Evolutionary conservation across 2,888 invertebrate genomes (phyloP), one percentile per base, ranked within the genome.

Genomic region (Agonopterix subpropinquella): DNA sequence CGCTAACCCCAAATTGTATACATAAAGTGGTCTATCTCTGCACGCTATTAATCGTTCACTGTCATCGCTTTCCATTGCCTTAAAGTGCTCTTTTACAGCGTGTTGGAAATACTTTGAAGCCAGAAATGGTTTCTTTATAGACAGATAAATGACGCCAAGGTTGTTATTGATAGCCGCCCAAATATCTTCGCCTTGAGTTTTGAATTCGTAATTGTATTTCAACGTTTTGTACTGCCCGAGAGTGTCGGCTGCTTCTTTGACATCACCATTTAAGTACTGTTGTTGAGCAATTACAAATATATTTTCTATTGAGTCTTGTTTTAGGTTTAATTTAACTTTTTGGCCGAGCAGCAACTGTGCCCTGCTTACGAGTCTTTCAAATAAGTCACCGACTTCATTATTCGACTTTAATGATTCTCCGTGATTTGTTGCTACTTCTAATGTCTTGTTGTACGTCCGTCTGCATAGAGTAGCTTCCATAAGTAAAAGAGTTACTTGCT

Each of bases 1-100:
- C 11, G 95, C 92, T 48, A 98, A 90, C 0, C 96, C 97, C 58
- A 96, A 86, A 82, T 96, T 97, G 73, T 94, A 96, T 71, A 95
- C 91, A 69, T 92, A 92, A 18, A 95, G 73, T 0, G 93, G 92
- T 59, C 89, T 69, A 46, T 89, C 89, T 58, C 77, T 77, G 56
- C 87, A 83, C 7, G 77, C 73, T 53, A 83, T 83, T 37, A 88
- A 61, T 49, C 75, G 73, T 45, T 82, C 79, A 64, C 81, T 80
- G 35, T 85, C 84, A 18, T 81, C 78, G 73, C 70, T 77, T 47
- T 86, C 84, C 70, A 81, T 77, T 1, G 79, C 80, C 58, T 75
- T 82, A 48, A 87, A 86, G 57, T 95, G 95, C 76, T 95, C 94
- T 67, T 93, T 91, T 4, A 96, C 79, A 45, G 96, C 95, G 79